Conservation (phyloP, 2,797 vertebrate genomes). For the Epinephelus malabaricus region DNA sequence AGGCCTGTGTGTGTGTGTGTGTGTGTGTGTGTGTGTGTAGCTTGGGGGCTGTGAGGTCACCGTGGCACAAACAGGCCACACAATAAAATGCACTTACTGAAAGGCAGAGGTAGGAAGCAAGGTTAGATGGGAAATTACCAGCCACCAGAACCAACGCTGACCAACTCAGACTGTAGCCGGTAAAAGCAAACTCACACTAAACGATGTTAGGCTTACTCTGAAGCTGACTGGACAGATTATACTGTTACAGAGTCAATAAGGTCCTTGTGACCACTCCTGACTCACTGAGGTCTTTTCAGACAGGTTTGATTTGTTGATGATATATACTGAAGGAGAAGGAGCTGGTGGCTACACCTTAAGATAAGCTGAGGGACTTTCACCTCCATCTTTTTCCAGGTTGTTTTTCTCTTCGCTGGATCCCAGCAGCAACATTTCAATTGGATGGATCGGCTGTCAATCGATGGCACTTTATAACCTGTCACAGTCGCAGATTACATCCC, state of each 20-base stretch:
- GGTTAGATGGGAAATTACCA: constrained; percentile 46
- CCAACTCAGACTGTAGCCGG: not conserved
- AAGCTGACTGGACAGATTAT: not conserved
- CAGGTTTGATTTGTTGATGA: constrained; percentile 24
- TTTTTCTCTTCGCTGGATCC: not conserved
- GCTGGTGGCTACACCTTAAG: constrained; percentile 10
- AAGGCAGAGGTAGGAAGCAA: constrained; percentile 33
- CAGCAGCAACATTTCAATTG: not conserved
- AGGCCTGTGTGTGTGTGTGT: constrained; percentile 27
- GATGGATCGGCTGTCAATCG: constrained; percentile 7
- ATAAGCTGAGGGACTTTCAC: constrained; percentile 39
- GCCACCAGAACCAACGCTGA: constrained; percentile 31
- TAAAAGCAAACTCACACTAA: constrained; percentile 13
- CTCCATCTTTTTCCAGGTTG: not conserved
- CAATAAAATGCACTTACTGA: constrained; percentile 55
- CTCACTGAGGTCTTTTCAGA: constrained; percentile 4
- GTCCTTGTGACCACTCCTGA: constrained; percentile 2
- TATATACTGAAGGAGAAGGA: constrained; percentile 10
- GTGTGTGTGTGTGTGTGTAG: constrained; percentile 15
- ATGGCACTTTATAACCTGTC: not conserved
- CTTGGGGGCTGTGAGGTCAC: constrained; percentile 60
- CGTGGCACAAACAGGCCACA: constrained; percentile 48
- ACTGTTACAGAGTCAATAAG: not conserved
- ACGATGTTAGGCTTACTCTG: not conserved
- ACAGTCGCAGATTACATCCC: not conserved